These are phyloP conservation scores for Ernsta delagoae DNA, from an alignment of 2,888 invertebrate genomes.

Conservation along the genomic window DNA sequence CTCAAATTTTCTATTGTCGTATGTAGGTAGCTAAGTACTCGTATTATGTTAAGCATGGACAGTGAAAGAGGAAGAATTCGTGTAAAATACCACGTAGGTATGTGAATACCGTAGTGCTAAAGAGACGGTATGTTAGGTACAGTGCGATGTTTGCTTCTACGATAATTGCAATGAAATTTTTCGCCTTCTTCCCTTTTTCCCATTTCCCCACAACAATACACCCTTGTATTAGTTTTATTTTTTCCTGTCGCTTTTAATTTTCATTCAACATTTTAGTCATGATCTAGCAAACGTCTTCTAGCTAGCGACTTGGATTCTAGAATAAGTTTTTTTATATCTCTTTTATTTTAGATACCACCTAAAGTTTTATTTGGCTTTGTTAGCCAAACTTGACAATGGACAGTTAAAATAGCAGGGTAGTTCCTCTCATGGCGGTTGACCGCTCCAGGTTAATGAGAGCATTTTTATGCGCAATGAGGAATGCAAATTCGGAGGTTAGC, in stretches of 20 bases:
- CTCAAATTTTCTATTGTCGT: conserved; percentile 3
- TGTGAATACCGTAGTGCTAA: conserved; percentile 22
- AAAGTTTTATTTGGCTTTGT: background rate
- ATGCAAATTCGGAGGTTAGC: conserved; percentile 81
- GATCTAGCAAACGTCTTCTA: no score
- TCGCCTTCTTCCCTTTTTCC: background rate
- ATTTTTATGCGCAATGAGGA: conserved; percentile 84
- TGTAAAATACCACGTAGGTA: conserved; percentile 36
- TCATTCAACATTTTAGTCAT: no score
- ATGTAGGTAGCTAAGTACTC: conserved; percentile 16
- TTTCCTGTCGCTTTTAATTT: no score
- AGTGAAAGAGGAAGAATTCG: conserved; percentile 26
- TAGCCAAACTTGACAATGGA: background rate
- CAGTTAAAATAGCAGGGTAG: conserved; percentile 50
- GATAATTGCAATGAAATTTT: no score
- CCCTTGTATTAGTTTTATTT: background rate
- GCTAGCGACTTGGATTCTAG: no score
- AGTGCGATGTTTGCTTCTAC: conserved; percentile 54
- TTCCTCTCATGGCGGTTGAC: conserved; percentile 55
- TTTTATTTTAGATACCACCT: background rate
- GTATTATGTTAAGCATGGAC: conserved; percentile 42
- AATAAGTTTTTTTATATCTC: background rate
- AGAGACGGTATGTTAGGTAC: conserved; percentile 61
- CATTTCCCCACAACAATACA: background rate
- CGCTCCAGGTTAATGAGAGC: conserved; percentile 81